Evolutionary conservation across 2,797 vertebrate species (phyloP).

Genomic region (Clarias laeviceps): DNA sequence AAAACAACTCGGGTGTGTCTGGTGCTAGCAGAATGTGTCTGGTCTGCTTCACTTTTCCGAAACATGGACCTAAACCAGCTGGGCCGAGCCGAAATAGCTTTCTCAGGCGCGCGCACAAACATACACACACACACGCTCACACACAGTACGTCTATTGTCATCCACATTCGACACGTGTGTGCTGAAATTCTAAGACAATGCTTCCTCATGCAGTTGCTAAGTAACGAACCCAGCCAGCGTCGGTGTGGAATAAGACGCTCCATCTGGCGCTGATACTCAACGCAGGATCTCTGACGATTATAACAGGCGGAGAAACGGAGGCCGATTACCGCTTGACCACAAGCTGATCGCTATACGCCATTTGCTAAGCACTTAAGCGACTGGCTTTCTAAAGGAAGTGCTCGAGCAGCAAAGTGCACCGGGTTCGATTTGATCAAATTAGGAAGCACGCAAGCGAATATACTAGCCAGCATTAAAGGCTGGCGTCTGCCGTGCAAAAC

Average conservation of each 20-base stretch:
- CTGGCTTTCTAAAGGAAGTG: not conserved
- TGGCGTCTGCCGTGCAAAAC: not conserved
- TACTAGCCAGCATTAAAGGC: not conserved
- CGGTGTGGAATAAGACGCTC: constrained; percentile 27
- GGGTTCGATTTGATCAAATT: constrained; percentile 2
- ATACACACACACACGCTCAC: not conserved
- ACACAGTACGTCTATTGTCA: constrained; percentile 17
- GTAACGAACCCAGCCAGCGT: constrained; percentile 44
- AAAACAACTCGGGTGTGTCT: constrained; percentile 25
- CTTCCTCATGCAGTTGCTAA: constrained; percentile 48
- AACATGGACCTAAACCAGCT: constrained; percentile 2
- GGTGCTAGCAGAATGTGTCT: constrained; percentile 26
- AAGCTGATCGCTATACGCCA: not conserved
- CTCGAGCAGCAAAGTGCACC: constrained; percentile 6
- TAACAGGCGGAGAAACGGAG: constrained; percentile 15
- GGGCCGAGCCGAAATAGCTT: not conserved
- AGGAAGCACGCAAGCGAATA: not conserved
- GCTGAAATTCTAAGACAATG: constrained; percentile 21
- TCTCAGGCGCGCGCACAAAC: not conserved
- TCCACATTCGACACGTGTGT: not conserved
- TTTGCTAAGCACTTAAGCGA: constrained; percentile 12
- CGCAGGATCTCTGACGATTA: constrained; percentile 12
- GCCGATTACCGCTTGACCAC: constrained; percentile 1
- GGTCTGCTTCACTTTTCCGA: constrained; percentile 27
- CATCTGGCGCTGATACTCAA: constrained; percentile 40